Conservation (phyloP, 2,113 vertebrate species). For the Anguilla rostrata region DNA sequence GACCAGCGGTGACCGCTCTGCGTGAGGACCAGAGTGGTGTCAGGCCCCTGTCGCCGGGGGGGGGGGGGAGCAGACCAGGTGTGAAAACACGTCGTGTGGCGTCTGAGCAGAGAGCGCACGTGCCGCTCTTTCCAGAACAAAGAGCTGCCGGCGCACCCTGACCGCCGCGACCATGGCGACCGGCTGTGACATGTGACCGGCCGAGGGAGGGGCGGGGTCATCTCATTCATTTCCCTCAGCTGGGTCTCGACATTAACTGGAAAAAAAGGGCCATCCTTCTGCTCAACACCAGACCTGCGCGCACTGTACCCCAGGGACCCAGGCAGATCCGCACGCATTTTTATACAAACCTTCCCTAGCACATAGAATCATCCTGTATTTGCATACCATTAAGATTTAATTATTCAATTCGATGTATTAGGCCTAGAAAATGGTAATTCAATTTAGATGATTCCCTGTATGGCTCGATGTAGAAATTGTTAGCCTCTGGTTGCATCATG, state of each 20-base stretch:
- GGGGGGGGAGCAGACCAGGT: neutral
- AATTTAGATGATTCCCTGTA: conserved; percentile 8
- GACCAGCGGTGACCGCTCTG: conserved; percentile 19
- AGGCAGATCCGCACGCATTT: neutral
- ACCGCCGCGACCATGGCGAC: too few relatives aligned
- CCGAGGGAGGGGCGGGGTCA: neutral
- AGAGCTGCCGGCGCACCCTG: neutral
- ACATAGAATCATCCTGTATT: neutral
- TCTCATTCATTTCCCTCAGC: neutral
- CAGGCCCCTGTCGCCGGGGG: neutral
- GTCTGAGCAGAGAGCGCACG: conserved; percentile 25
- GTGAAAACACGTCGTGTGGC: conserved; percentile 38
- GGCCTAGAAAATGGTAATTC: conserved; percentile 20
- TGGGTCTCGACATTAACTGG: neutral
- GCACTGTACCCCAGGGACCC: neutral
- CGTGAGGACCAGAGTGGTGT: conserved; percentile 14
- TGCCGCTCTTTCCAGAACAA: neutral
- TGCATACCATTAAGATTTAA: conserved; percentile 27
- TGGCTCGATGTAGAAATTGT: conserved; percentile 33
- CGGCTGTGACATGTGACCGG: neutral
- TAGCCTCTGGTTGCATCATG: conserved; percentile 46
- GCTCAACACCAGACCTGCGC: neutral
- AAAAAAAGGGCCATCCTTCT: neutral
- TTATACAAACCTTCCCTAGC: neutral
- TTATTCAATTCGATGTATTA: conserved; percentile 10